Evolutionary conservation across 2,888 invertebrate species (phyloP).

Genomic region (Nyleta sp.): DNA sequence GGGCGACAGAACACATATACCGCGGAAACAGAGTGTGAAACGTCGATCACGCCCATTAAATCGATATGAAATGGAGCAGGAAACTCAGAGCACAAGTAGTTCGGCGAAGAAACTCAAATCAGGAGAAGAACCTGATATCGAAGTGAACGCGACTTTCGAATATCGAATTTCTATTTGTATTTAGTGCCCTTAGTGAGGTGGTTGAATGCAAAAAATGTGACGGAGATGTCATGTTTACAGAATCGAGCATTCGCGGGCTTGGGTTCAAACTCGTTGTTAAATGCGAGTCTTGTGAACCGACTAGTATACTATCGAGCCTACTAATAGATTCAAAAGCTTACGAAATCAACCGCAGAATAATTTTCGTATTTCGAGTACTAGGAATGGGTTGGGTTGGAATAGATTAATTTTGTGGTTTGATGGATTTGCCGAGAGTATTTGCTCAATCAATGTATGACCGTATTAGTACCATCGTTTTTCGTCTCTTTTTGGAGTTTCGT

Average conservation of each 20-base stretch:
- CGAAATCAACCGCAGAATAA: slow-evolving; percentile 68
- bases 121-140: slow-evolving; percentile 7
- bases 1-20: slow-evolving; percentile 6
- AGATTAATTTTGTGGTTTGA: slow-evolving; percentile 63
- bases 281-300: slow-evolving; percentile 36
- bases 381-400: slow-evolving; percentile 65
- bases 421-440: slow-evolving; percentile 38
- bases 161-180: neutral
- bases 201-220: slow-evolving; percentile 40
- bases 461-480: neutral
- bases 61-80: slow-evolving; percentile 31
- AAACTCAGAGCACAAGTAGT: slow-evolving; percentile 14
- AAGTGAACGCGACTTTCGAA: slow-evolving; percentile 13
- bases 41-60: slow-evolving; percentile 3
- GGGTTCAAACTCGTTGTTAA: neutral
- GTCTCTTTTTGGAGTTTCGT: slow-evolving; percentile 12
- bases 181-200: slow-evolving; percentile 35
- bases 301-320: slow-evolving; percentile 5
- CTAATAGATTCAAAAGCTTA: slow-evolving; percentile 54
- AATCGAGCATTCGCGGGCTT: slow-evolving; percentile 15
- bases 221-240: slow-evolving; percentile 43
- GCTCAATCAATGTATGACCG: slow-evolving; percentile 2
- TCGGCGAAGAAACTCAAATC: slow-evolving; percentile 25
- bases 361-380: slow-evolving; percentile 66
- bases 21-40: slow-evolving; percentile 16